Evolutionary conservation across 2,797 vertebrate species (phyloP).

Genomic region (Oreochromis grahami): DNA sequence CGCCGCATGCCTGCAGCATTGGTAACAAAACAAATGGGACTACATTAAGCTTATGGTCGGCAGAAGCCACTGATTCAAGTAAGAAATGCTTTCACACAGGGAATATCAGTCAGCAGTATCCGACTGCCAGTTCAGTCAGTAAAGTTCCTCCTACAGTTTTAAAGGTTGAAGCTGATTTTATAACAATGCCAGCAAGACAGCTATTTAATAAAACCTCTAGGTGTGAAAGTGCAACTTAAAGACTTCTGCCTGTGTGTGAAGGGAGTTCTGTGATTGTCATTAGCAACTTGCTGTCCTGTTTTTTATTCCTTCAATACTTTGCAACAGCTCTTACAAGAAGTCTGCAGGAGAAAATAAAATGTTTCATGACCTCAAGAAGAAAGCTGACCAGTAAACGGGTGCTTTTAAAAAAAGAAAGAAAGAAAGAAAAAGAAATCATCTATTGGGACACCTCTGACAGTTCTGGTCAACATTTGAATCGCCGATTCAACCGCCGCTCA

Average conservation of each 20-base stretch:
- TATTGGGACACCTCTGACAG: background rate
- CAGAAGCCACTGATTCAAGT: constrained; percentile 15
- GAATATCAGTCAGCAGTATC: background rate
- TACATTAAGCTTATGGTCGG: background rate
- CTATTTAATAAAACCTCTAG: background rate
- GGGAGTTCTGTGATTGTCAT: constrained; percentile 52
- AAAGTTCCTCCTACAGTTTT: background rate
- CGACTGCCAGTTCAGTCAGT: background rate
- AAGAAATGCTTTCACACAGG: background rate
- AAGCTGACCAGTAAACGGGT: background rate
- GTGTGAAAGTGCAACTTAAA: background rate
- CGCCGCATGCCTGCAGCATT: background rate
- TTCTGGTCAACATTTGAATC: background rate
- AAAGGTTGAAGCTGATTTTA: background rate
- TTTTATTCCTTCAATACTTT: background rate
- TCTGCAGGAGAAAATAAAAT: constrained; percentile 16
- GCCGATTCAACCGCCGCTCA: background rate
- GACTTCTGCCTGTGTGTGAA: background rate
- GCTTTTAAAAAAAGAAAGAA: rapidly evolving
- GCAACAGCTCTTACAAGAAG: background rate
- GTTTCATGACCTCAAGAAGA: background rate
- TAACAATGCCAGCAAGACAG: background rate
- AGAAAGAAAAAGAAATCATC: background rate
- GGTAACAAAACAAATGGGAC: background rate
- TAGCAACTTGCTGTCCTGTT: constrained; percentile 23